Base-by-base conservation (phyloP, 2,888 invertebrate genomes). In the Bombylius major region DNA sequence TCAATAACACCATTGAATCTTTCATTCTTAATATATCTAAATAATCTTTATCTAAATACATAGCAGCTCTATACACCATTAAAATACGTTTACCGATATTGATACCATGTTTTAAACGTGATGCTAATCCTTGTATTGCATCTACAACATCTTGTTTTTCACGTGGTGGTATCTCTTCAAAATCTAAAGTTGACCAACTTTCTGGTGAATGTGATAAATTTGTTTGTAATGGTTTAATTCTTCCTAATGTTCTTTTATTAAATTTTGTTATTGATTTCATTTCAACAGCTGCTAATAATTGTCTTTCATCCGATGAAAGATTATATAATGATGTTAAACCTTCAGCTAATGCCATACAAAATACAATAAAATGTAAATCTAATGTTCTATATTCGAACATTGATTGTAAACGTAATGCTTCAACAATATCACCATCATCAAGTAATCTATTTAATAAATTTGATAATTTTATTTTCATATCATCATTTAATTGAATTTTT, bases 291-390 rank as follows among this genome's bases (percentile, higher is more conserved):
- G 67, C 68, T 9, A 82, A 62, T 49, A 86, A 72, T 55, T 80
- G 72, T 53, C 82, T 78, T 65, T 87, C 79, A 64, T 86, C 82
- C 50, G 78, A 75, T 4, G 81, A 82, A 62, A 88, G 69, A 58
- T 81, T 76, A 59, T 75, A 73, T 3, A 81, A 79, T 54, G 73
- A 73, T 6, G 78, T 71, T 60, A 80, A 72, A 31, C 79, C 79
- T 67, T 84, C 83, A 7, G 81, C 82, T 61, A 84, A 68, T 33
- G 77, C 77, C 70, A 79, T 76, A 58, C 81, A 82, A 54, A 82
- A 73, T 59, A 81, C 78, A 57, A 84, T 67, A 55, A 81, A 77
- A 61, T 80, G 77, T 56, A 83, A 65, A 65, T 82, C 82, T 4
- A 69, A 62, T 9, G 74, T 73, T 4, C 72, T 71, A 50, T 71